Evolutionary conservation across 2,888 invertebrate species (phyloP), one percentile per base, ranked within the genome.

Genomic region (Tiliacea aurago): DNA sequence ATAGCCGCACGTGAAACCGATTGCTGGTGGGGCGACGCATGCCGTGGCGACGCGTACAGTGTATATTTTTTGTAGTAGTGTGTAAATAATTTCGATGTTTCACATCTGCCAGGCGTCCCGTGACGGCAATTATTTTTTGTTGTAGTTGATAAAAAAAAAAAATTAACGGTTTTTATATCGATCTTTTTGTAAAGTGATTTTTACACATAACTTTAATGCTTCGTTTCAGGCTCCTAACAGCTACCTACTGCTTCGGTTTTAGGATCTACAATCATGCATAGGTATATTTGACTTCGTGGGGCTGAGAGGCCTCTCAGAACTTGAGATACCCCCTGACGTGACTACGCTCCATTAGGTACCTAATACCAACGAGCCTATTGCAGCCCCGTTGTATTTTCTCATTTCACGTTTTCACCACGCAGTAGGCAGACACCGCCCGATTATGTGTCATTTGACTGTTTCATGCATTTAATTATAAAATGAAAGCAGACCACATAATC

Each of bases 341-440:
- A 23, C 5, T 47, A 5, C 18, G 0, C 47, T 18, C 0, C 18
- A 47, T 47, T 47, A 18, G 47, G 18, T 43, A 37, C 41, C 51
- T 51, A 51, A 51, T 11, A 51, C 51, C n/a, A 0, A 51, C 4
- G 11, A 43, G 18, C 4, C 13, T 7, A 7, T 45, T 18, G 20
- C 20, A 41, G 23, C 11, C 23, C 20, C 0, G 7, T 20, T 37
- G 47, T 49, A 43, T 23, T 49, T n/a, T n/a, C 1, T 53, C 3
- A 20, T 49, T 37, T 49, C 20, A 15, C 41, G 45, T 74, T 58
- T 69, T 45, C 13, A 28, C 18, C 43, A 28, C 43, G n/a, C 9
- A 51, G 18, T 69, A 79, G 71, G 37, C 11, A 73, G 28, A 41
- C 28, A 78, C 20, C 58, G 18, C 18, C 9, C n/a, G 4, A 7